Evolutionary conservation across 2,797 vertebrate species (phyloP).

Genomic region (Buphagus erythrorhynchus): DNA sequence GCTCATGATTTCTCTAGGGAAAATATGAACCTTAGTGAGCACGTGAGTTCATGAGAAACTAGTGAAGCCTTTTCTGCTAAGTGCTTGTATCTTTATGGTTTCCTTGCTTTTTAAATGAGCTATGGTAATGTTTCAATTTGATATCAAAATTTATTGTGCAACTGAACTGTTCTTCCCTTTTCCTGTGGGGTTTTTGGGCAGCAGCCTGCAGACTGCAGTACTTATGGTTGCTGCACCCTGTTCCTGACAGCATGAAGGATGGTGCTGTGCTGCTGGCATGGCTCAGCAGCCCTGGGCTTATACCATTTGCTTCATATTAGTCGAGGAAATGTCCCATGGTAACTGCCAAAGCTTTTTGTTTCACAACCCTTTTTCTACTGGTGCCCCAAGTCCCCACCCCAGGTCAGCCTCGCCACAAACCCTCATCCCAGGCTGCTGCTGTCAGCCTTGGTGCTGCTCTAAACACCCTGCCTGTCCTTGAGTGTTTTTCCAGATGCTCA

Average conservation of each 20-base stretch:
- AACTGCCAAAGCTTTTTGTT: not conserved
- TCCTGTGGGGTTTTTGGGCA: not conserved
- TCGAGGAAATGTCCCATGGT: fast-evolving
- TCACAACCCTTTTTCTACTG: not conserved
- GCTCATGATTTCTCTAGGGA: not conserved
- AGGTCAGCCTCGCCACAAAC: not conserved
- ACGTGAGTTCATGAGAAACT: fast-evolving
- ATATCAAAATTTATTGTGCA: not conserved
- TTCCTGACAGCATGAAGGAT: not conserved
- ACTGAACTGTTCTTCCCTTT: not conserved
- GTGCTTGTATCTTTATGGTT: not conserved
- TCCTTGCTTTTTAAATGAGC: not conserved
- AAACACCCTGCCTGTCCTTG: not conserved
- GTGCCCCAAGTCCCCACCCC: not conserved
- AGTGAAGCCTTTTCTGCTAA: not conserved
- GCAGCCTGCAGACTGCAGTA: not conserved
- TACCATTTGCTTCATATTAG: not conserved
- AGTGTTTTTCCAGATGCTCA: not conserved
- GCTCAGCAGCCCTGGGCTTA: not conserved
- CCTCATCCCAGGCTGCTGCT: not conserved
- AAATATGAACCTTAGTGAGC: not conserved
- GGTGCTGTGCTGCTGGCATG: not conserved
- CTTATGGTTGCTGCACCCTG: not conserved
- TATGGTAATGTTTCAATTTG: not conserved
- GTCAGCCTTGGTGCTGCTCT: not conserved